phyloP scores from a whole-genome alignment of 2,797 vertebrate genomes.

The Takifugu rubripes region DNA sequence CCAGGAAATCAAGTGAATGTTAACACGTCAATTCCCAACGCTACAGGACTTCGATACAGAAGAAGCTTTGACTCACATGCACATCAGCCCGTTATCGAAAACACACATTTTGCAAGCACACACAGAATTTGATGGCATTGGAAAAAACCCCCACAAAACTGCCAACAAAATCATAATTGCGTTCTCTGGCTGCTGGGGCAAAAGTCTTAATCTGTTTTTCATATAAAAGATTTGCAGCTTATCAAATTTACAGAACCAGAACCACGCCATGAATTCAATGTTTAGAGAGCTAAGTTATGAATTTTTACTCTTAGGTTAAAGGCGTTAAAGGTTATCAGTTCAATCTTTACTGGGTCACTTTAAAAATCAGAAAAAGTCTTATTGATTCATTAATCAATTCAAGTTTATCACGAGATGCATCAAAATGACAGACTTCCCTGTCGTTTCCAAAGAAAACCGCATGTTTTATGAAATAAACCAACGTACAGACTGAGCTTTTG shows the following conservation, averaged over 20 bases:
- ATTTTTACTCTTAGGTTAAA: slow-evolving; percentile 3
- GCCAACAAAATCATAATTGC: slow-evolving; percentile 39
- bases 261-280: slow-evolving; percentile 17
- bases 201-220: slow-evolving; percentile 30
- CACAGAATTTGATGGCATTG: slow-evolving; percentile 12
- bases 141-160: slow-evolving; percentile 4
- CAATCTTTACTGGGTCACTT: neutral
- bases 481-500: neutral
- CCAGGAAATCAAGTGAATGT: slow-evolving; percentile 39
- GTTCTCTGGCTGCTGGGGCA: slow-evolving; percentile 6
- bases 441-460: no score
- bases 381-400: no score
- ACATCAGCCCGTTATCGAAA: slow-evolving; percentile 35
- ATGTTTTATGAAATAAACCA: no score
- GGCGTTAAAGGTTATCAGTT: neutral
- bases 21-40: slow-evolving; percentile 40
- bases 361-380: no score
- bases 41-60: slow-evolving; percentile 4
- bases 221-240: slow-evolving; percentile 13
- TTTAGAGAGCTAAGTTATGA: slow-evolving; percentile 4
- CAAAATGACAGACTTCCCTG: no score
- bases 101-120: slow-evolving; percentile 19
- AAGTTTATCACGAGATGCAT: no score
- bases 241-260: slow-evolving; percentile 16
- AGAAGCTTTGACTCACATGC: slow-evolving; percentile 27